Conservation (phyloP, 2,113 vertebrate genomes). For the Copsychus sechellarum region DNA sequence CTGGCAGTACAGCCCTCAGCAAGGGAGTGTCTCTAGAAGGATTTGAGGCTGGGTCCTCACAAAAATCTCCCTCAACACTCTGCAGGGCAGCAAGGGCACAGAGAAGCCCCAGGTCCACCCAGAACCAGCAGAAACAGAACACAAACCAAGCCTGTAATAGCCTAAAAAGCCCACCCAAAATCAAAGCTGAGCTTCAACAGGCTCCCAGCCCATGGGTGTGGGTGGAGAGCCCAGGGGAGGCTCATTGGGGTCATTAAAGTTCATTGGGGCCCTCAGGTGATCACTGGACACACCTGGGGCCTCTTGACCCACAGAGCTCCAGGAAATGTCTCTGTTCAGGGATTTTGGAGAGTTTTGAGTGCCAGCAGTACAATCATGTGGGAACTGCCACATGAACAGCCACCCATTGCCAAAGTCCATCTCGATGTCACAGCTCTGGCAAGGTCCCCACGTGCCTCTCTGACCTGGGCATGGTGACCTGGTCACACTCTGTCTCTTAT, state of each 20-base stretch:
- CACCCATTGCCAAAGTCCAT: constrained; percentile 28
- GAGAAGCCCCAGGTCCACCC: fast-evolving
- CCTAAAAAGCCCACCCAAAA: fast-evolving
- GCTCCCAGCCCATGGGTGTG: not conserved
- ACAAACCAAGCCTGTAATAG: fast-evolving
- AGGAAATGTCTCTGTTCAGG: not conserved
- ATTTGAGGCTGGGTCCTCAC: not conserved
- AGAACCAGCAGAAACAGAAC: fast-evolving
- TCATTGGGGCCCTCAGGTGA: not conserved
- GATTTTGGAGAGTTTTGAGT: not conserved
- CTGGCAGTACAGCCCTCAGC: not conserved
- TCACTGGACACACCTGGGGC: not conserved
- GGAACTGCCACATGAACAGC: not conserved
- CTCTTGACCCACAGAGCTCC: not conserved
- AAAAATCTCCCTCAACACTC: not conserved
- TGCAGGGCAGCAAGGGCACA: fast-evolving
- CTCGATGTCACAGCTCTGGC: not conserved
- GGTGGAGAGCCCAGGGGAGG: not conserved
- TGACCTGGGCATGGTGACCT: not conserved
- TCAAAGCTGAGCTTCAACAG: not conserved
- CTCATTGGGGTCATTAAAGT: not conserved
- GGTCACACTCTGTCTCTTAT: not conserved
- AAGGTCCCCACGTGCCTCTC: fast-evolving
- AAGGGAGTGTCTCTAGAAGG: not conserved
- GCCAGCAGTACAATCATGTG: not conserved